These are phyloP conservation scores for Indicator maculatus DNA, from an alignment of 2,113 vertebrate species.

Conservation along the genomic window DNA sequence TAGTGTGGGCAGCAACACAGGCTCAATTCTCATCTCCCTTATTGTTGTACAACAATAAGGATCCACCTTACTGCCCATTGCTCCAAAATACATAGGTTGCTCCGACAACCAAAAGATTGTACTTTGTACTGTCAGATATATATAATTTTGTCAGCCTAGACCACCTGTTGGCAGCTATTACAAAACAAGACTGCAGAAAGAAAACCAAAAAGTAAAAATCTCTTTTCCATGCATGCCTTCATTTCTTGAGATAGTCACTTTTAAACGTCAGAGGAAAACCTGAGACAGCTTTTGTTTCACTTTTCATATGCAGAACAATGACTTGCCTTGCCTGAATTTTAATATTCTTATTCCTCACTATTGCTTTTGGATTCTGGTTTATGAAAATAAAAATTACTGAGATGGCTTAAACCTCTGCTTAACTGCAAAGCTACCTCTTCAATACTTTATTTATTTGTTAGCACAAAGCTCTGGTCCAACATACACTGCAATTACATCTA, in stretches of 20 bases:
- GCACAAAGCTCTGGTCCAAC: background rate
- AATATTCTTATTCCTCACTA: background rate
- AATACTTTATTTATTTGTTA: background rate
- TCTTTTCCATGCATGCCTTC: background rate
- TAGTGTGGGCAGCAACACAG: background rate
- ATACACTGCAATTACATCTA: background rate
- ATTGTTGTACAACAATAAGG: background rate
- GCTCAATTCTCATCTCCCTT: background rate
- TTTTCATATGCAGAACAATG: background rate
- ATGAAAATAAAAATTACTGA: background rate
- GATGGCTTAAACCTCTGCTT: background rate
- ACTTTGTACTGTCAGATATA: background rate
- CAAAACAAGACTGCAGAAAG: conserved; percentile 1
- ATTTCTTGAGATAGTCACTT: background rate
- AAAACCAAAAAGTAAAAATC: background rate
- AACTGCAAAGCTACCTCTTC: background rate
- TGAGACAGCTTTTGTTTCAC: background rate
- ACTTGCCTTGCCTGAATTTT: background rate
- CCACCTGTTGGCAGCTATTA: background rate
- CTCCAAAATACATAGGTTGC: conserved; percentile 31
- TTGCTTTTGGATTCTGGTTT: background rate
- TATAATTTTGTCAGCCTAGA: conserved; percentile 14
- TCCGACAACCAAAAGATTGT: conserved; percentile 43
- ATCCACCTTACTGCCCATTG: conserved; percentile 6
- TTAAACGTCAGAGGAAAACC: background rate